Evolutionary conservation across 2,113 vertebrate species (phyloP), one percentile per base, ranked within the genome.

Genomic region (Lanius ludovicianus): DNA sequence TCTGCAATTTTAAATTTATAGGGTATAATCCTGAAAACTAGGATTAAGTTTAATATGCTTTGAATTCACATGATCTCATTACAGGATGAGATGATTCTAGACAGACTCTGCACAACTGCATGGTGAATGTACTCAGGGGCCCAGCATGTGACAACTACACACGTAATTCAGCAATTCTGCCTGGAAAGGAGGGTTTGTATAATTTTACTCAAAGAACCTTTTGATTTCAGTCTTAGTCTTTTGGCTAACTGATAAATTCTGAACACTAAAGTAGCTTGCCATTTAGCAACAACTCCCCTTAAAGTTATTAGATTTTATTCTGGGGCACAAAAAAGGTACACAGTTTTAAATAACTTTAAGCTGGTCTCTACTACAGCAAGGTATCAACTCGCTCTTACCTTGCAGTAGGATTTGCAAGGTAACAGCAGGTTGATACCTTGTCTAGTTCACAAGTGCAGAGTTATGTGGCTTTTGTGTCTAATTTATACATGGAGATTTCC

Each of bases 1-100:
- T 56, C 47, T 30, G 39, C 57, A 85, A 93, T 94, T 91, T 93
- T 69, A 87, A 89, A 91, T 76, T 86, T 95, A 67, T 23, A 85
- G 57, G 50, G 49, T 87, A 93, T 91, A 95, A 94, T 87, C 90
- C 82, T 91, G 90, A 94, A 95, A 91, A 95, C 70, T 20, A 76
- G 91, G 62, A 91, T 96, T 93, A 84, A 84, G 75, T 89, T 78
- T 78, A 93, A 95, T 83, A 76, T 82, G 82, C 50, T 84, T 82
- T 89, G 49, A 87, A 73, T 79, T 93, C 67, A 87, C 28, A 79
- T 71, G 62, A 89, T 87, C 73, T 93, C 63, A 84, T 94, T 93
- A 76, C 70, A 89, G 46, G 57, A 83, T 39, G 74, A 89, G 65
- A 90, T 57, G 67, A 69, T 60, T 93, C 77, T 33, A 82, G 69